Base-by-base conservation (phyloP, 2,113 vertebrate genomes). In the Plecturocebus donacophilus region DNA sequence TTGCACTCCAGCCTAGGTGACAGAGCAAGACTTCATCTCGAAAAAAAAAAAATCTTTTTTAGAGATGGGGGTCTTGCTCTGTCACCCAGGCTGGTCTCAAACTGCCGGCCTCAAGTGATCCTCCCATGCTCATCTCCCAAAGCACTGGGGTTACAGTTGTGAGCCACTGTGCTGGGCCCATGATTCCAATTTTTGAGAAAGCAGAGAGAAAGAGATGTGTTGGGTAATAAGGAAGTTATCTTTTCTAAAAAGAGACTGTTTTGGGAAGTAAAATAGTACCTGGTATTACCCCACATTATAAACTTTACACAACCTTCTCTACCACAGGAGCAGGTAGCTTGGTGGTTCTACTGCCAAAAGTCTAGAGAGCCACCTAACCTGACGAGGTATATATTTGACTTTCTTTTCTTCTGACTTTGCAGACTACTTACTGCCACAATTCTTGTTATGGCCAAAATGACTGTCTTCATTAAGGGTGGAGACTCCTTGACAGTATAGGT, bases 171-270 rank as follows among this genome's bases (percentile, higher is more conserved):
- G 32, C 66, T 35, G 6, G 32, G 32, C 66, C 66, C 66, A 68
- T 32, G 61, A 84, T 87, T 79, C 23, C 19, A 80, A 80, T 71
- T 95, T 87, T 25, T 90, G 90, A 92, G 56, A 94, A 87, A 71
- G 47, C 32, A 77, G 25, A 82, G 6, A 68, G 10, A 91, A 54
- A 88, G 42, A 76, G 76, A 94, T 83, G 49, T 66, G 49, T 87
- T 32, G 93, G 91, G 38, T 87, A 20, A 58, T 23, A 25, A 61
- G 70, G 13, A 56, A 25, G 8, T 4, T 71, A 12, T 30, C 32
- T 64, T 73, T 93, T 68, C 93, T 75, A 68, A 91, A 96, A 81
- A 52, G 23, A 56, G 14, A 61, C 1, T 35, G 73, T 42, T 58
- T 61, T 13, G 30, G 11, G 14, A 92, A 76, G 76, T 42, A 79